These are phyloP conservation scores for Lindbergichthys nudifrons DNA, from an alignment of 2,797 vertebrate genomes.

Conservation along the genomic window DNA sequence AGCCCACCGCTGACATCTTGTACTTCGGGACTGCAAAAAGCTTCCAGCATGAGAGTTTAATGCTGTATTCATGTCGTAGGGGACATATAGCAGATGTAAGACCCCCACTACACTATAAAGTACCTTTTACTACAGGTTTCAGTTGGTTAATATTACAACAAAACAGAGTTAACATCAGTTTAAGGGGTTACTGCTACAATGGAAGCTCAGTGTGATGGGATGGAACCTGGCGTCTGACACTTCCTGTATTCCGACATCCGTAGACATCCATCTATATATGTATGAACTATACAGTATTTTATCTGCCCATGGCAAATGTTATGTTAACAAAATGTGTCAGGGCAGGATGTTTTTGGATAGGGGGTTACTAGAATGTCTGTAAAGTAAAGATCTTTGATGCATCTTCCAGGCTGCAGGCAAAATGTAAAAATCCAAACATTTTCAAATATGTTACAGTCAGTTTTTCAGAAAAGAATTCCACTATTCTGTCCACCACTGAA, in stretches of 20 bases:
- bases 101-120: background rate
- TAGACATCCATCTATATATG: background rate
- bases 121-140: conserved; percentile 26
- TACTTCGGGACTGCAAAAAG: conserved; percentile 67
- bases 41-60: conserved; percentile 65
- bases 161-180: conserved; percentile 40
- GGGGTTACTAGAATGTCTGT: background rate
- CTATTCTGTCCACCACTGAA: background rate
- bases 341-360: conserved; percentile 5
- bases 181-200: conserved; percentile 11
- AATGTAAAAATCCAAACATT: background rate
- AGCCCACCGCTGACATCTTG: conserved; percentile 62
- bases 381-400: conserved; percentile 1
- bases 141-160: conserved; percentile 15
- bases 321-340: background rate
- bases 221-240: conserved; percentile 36
- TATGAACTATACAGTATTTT: background rate
- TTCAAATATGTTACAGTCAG: background rate
- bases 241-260: conserved; percentile 23
- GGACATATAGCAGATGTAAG: conserved; percentile 34
- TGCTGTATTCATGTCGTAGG: conserved; percentile 52
- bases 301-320: background rate
- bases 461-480: too few species aligned
- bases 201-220: conserved; percentile 44
- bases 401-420: background rate